phyloP scores from a whole-genome alignment of 2,888 invertebrate genomes.

The Mythimna impura region DNA sequence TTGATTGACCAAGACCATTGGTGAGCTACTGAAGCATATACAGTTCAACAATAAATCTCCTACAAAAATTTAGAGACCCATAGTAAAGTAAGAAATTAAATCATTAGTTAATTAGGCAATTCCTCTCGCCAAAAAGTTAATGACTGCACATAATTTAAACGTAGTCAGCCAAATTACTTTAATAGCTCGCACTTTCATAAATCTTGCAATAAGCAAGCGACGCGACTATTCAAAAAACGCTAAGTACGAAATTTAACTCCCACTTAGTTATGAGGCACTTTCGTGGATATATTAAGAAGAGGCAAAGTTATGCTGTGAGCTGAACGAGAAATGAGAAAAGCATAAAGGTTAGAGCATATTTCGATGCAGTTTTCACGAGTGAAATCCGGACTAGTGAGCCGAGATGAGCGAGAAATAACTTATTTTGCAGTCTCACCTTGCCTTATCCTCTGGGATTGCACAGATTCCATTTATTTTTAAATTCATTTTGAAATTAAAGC shows the following conservation, averaged over 20 bases:
- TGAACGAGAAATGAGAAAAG: constrained; percentile 35
- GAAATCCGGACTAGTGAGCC: background rate
- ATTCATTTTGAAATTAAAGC: constrained; percentile 51
- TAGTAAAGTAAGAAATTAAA: background rate
- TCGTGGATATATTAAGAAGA: constrained; percentile 37
- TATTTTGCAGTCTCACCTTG: background rate
- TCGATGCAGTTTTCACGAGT: background rate
- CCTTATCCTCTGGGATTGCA: constrained; percentile 38
- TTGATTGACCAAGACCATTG: too few species aligned
- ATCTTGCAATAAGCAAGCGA: constrained; percentile 38
- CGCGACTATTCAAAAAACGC: constrained; percentile 33
- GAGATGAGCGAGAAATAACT: constrained; percentile 35
- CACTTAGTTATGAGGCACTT: constrained; percentile 47
- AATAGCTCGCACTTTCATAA: constrained; percentile 18
- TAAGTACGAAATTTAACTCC: constrained; percentile 24
- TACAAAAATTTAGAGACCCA: too few species aligned
- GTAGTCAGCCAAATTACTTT: constrained; percentile 11
- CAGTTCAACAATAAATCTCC: too few species aligned
- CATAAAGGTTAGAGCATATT: background rate
- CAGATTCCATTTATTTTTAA: constrained; percentile 59
- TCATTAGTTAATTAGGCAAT: background rate
- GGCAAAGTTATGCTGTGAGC: constrained; percentile 20
- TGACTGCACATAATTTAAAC: constrained; percentile 16
- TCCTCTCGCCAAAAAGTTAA: background rate
- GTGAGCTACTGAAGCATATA: too few species aligned